Evolutionary conservation across 2,113 vertebrate genomes (phyloP).

Genomic region (Pteropus alecto): DNA sequence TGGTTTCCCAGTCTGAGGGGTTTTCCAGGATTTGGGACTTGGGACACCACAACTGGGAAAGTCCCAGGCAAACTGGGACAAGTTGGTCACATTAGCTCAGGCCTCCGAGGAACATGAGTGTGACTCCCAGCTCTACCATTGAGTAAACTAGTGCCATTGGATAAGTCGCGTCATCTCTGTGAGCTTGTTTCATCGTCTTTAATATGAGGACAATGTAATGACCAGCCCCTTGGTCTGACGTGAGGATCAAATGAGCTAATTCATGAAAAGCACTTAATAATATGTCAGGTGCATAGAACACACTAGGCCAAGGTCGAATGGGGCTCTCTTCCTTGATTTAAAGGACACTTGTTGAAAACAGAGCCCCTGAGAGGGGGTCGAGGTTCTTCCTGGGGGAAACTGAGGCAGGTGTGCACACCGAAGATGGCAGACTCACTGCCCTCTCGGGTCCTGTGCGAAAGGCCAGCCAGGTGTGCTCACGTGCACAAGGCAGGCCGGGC

Average conservation of each 20-base stretch:
- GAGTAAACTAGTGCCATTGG: no score
- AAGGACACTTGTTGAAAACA: neutral
- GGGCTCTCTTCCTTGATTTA: neutral
- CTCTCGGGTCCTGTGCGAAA: accelerated
- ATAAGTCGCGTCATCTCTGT: neutral
- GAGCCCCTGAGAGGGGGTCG: neutral
- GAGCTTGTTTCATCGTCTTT: neutral
- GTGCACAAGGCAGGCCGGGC: neutral
- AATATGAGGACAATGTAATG: accelerated
- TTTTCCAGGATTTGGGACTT: neutral
- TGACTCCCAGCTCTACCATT: neutral
- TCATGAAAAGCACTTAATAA: neutral
- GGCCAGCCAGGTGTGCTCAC: neutral
- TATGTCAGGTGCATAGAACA: accelerated
- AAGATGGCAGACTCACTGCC: neutral
- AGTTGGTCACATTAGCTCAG: accelerated
- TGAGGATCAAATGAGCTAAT: accelerated
- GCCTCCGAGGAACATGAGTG: accelerated
- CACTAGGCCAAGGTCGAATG: accelerated
- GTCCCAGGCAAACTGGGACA: neutral
- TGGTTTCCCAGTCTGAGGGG: neutral
- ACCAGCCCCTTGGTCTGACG: neutral
- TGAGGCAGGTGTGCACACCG: accelerated
- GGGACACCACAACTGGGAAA: no score
- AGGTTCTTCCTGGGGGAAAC: neutral